Base-by-base conservation (phyloP, 2,113 vertebrate genomes). In the Melanerpes formicivorus region DNA sequence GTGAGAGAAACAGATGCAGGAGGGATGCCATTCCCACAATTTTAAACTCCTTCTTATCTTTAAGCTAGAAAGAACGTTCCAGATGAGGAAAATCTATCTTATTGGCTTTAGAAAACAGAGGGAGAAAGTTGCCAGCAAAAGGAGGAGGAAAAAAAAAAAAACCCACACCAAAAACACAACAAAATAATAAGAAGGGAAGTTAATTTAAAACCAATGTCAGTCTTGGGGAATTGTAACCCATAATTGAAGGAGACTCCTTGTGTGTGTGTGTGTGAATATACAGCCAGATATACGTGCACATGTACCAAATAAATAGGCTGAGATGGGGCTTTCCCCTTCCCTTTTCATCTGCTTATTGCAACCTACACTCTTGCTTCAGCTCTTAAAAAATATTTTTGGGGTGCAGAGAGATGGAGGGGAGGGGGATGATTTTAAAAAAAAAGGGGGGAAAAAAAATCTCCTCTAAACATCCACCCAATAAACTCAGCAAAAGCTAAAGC, bases 1-100 rank as follows among this genome's bases (percentile, higher is more conserved):
- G 97, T 97, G 97, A 97, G 97, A 97, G 98, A 98, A 98, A 98
- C 98, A 98, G 98, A 98, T 98, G 98, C 97, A 97, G 97, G 96
- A 97, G 94, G 95, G 96, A 98, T 98, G 98, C 98, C 97, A 98
- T 98, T 98, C 98, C 98, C 98, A 98, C 98, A 98, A 98, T 98
- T 98, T 98, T 97, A 98, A 97, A 95, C 96, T 97, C 96, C 96
- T 97, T 98, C 98, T 98, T 99, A 99, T 99, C 98, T 98, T 98
- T 96, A 98, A 98, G 97, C 97, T 97, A 97, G 97, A 98, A 98
- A 97, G 97, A 97, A 97, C 97, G 97, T 98, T 98, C 98, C 97
- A 98, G 96, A 98, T 95, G 97, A 98, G 96, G 96, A 97, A 97
- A 98, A 97, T 96, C 96, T 97, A 97, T 97, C 97, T 98, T 97